phyloP scores from a whole-genome alignment of 2,797 vertebrate genomes.

The Eulemur albifrons region DNA sequence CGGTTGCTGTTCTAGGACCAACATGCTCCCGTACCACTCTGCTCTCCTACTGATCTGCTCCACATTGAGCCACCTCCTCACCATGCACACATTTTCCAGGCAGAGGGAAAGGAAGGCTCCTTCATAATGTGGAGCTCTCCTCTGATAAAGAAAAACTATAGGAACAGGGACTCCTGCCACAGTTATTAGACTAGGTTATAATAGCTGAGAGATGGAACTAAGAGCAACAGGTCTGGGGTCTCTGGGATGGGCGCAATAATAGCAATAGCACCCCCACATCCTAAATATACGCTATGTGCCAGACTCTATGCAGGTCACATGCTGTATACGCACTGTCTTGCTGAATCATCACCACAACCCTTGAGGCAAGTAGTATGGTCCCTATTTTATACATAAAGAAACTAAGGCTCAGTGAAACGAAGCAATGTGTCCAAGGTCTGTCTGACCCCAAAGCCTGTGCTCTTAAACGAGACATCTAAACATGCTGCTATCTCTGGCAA shows the following conservation, averaged over 20 bases:
- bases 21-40: background rate
- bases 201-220: background rate
- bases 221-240: background rate
- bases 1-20: background rate
- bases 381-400: slow-evolving; percentile 17
- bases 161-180: background rate
- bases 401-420: background rate
- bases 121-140: background rate
- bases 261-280: background rate
- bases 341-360: background rate
- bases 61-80: background rate
- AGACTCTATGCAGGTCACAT: background rate
- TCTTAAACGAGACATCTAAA: slow-evolving; percentile 1
- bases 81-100: background rate
- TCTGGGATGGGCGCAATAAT: background rate
- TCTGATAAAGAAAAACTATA: background rate
- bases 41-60: background rate
- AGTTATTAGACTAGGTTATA: background rate
- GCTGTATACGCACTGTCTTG: background rate
- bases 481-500: background rate
- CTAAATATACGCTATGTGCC: background rate
- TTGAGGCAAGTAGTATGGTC: background rate
- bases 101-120: background rate
- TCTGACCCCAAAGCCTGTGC: background rate
- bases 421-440: background rate